Base-by-base conservation (phyloP, 1,140 invertebrate genomes). In the Pogonomyrmex californicus region DNA sequence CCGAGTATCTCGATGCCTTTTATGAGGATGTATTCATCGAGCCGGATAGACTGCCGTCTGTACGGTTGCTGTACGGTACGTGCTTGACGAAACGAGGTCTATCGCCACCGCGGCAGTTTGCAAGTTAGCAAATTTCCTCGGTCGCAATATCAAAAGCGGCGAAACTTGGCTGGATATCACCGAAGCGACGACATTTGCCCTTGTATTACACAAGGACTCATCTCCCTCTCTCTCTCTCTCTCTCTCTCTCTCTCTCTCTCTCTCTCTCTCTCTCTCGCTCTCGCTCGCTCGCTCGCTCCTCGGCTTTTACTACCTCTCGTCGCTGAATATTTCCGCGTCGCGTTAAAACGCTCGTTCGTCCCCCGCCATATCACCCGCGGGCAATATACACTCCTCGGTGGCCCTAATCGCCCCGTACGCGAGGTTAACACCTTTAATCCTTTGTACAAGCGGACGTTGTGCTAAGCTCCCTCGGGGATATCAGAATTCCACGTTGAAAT, bases 371-470 rank as follows among this genome's bases (percentile, higher is more conserved):
- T 83, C 68, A 41, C 54, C 63, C 66, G 68, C 38, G 79, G 68
- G 79, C 79, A 54, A 83, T 83, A 75, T 83, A 83, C 79, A 82
- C 79, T 82, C 70, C 79, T 83, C 68, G 66, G 68, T 83, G 79
- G 79, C 79, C 79, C 79, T 83, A 83, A 83, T 83, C 79, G 79
- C 54, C 79, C 54, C 44, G 63, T 83, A 83, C 79, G 79, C 68
- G 79, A 73, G 79, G 79, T 83, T 83, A 83, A 83, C 68, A 83
- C 79, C 68, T 75, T 83, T 83, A 83, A 83, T 83, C 79, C 79
- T 83, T 83, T 75, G 79, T 83, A 83, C 79, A 83, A 83, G 68
- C 79, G 79, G 33, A 83, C 44, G 68, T 75, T 44, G 79, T 73
- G 68, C 79, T 83, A 83, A 83, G 68, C 79, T 83, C 47, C 54